Conservation (phyloP, 2,888 invertebrate species). For the Cheilosia variabilis region DNA sequence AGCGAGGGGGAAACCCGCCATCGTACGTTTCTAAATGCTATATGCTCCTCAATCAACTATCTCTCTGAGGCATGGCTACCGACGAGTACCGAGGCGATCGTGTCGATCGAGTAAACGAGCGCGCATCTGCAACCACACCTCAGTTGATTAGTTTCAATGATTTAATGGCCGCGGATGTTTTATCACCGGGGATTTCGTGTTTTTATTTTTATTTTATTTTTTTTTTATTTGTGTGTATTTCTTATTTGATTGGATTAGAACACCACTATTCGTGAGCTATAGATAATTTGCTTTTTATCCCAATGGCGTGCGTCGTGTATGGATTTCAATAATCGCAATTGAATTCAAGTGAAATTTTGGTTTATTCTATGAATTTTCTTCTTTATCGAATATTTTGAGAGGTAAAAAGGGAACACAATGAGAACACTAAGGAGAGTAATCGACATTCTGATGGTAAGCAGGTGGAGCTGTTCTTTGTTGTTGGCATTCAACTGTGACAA, state of each 20-base stretch:
- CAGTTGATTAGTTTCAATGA: conserved; percentile 75
- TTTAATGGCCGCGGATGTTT: conserved; percentile 75
- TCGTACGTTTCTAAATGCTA: conserved; percentile 5
- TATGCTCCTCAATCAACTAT: conserved; percentile 60
- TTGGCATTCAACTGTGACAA: not conserved
- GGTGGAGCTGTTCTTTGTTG: not conserved
- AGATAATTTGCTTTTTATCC: conserved; percentile 6
- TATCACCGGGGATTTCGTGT: conserved; percentile 62
- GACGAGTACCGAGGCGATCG: conserved; percentile 30
- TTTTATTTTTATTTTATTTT: conserved; percentile 51
- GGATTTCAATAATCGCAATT: conserved; percentile 28
- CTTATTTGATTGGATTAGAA: conserved; percentile 17
- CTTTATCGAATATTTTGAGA: not conserved
- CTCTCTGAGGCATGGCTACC: conserved; percentile 29
- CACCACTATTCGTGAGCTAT: not conserved
- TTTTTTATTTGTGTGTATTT: conserved; percentile 14
- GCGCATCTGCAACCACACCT: conserved; percentile 76
- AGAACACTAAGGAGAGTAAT: conserved; percentile 14
- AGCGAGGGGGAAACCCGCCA: not conserved
- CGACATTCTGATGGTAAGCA: conserved; percentile 38
- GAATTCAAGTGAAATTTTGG: conserved; percentile 18
- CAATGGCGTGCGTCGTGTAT: conserved; percentile 25
- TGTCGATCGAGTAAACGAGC: conserved; percentile 66
- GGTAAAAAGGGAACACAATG: conserved; percentile 1
- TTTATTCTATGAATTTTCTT: conserved; percentile 4